Conservation (phyloP, 2,888 invertebrate species). For the Aporophyla nigra region DNA sequence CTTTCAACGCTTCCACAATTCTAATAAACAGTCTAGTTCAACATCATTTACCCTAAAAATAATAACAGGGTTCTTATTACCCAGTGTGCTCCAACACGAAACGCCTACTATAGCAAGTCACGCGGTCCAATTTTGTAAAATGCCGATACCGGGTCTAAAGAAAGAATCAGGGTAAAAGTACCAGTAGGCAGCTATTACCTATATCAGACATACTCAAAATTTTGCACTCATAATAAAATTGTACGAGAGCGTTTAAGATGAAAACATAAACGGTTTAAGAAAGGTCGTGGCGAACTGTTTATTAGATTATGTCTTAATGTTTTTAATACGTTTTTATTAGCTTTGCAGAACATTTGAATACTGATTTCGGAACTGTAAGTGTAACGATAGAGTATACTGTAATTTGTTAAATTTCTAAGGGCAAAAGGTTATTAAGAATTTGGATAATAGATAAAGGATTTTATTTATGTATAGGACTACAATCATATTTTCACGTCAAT, state of each 20-base stretch:
- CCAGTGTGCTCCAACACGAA: conserved; percentile 66
- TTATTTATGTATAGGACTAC: too few relatives aligned
- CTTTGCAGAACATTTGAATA: conserved; percentile 7
- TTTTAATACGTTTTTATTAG: conserved; percentile 20
- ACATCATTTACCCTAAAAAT: background rate
- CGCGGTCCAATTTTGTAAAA: conserved; percentile 85
- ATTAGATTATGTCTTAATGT: conserved; percentile 6
- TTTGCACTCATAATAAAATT: conserved; percentile 28
- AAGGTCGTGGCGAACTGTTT: conserved; percentile 17
- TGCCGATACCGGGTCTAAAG: conserved; percentile 77
- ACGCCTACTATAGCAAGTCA: conserved; percentile 83
- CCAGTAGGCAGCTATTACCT: conserved; percentile 26
- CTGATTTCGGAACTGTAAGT: background rate
- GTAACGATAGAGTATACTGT: background rate
- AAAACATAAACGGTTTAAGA: conserved; percentile 32
- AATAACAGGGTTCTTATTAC: conserved; percentile 13
- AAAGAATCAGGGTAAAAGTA: conserved; percentile 76
- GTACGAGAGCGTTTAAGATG: conserved; percentile 32
- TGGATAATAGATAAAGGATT: background rate
- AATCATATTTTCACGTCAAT: too few relatives aligned
- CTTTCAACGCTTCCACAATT: background rate
- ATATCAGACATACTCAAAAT: conserved; percentile 31
- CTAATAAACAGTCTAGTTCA: background rate
- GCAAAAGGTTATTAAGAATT: too few relatives aligned
- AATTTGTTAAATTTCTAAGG: background rate